Conservation (phyloP, 1,140 invertebrate genomes). For the Microvelia longipes region DNA sequence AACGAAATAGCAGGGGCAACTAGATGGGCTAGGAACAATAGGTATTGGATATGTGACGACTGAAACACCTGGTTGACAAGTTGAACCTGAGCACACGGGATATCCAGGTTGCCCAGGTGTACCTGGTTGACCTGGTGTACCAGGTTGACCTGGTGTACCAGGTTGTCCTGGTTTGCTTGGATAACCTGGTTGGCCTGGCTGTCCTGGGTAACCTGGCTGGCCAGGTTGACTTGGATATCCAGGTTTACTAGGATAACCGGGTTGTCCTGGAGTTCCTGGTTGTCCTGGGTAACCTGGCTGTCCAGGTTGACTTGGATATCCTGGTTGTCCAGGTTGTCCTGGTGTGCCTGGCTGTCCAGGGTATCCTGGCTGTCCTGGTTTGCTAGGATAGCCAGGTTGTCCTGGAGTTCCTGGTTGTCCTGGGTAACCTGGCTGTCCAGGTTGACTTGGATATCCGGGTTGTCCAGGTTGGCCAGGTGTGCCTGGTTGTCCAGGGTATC, state of each 20-base stretch:
- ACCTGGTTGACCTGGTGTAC: conserved; percentile 17
- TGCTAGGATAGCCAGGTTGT: conserved; percentile 13
- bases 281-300: conserved; percentile 19
- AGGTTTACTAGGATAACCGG: conserved; percentile 16
- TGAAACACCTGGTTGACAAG: conserved; percentile 31
- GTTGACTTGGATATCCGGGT: conserved; percentile 22
- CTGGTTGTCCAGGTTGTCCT: conserved; percentile 21
- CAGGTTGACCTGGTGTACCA: conserved; percentile 24
- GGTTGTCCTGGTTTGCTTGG: conserved; percentile 24
- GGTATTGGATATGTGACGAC: conserved; percentile 38
- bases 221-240: conserved; percentile 19
- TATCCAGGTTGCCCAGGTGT: conserved; percentile 15
- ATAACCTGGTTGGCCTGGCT: conserved; percentile 18
- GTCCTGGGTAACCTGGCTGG: conserved; percentile 20
- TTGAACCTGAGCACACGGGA: conserved; percentile 14
- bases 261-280: conserved; percentile 18
- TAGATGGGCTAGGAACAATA: conserved; percentile 35
- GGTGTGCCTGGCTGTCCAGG: conserved; percentile 21
- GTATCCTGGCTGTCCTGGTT: conserved; percentile 15
- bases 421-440: conserved; percentile 13
- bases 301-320: conserved; percentile 19
- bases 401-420: conserved; percentile 10
- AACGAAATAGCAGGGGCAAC: conserved; percentile 38
- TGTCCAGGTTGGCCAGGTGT: conserved; percentile 23
- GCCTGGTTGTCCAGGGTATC: conserved; percentile 23